These are phyloP conservation scores for Acholoe squamosa DNA, from an alignment of 2,888 invertebrate species.

Conservation along the genomic window DNA sequence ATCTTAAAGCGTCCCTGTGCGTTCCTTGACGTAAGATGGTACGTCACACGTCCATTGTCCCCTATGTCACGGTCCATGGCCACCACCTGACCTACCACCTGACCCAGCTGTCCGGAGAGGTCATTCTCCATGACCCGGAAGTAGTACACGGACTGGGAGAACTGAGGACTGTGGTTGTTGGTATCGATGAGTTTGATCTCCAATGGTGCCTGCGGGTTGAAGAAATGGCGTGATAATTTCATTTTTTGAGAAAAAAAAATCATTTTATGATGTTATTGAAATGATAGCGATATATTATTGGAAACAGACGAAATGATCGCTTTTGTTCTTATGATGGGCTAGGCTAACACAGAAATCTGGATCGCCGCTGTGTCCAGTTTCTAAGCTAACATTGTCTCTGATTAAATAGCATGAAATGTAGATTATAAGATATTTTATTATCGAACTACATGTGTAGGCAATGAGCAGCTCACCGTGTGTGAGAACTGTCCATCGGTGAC, in stretches of 20 bases:
- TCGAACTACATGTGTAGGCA: no score
- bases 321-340: no score
- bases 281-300: no score
- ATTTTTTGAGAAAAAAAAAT: no score
- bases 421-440: no score
- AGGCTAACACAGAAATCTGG: no score
- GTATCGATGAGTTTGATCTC: conserved; percentile 64
- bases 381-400: no score
- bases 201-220: neutral
- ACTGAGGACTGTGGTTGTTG: conserved; percentile 66
- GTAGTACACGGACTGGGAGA: conserved; percentile 64
- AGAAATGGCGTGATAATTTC: neutral
- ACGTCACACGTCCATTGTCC: conserved; percentile 64
- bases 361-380: no score
- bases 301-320: no score
- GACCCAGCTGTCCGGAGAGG: conserved; percentile 46
- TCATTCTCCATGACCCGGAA: conserved; percentile 68
- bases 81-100: conserved; percentile 65
- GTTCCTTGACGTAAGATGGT: conserved; percentile 66
- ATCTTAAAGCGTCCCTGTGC: conserved; percentile 64
- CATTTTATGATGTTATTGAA: no score
- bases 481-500: conserved; percentile 38
- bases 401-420: no score
- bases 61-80: conserved; percentile 66
- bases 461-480: neutral